Evolutionary conservation across 2,797 vertebrate genomes (phyloP), one percentile per base, ranked within the genome.

Genomic region (Crenuchus spilurus): DNA sequence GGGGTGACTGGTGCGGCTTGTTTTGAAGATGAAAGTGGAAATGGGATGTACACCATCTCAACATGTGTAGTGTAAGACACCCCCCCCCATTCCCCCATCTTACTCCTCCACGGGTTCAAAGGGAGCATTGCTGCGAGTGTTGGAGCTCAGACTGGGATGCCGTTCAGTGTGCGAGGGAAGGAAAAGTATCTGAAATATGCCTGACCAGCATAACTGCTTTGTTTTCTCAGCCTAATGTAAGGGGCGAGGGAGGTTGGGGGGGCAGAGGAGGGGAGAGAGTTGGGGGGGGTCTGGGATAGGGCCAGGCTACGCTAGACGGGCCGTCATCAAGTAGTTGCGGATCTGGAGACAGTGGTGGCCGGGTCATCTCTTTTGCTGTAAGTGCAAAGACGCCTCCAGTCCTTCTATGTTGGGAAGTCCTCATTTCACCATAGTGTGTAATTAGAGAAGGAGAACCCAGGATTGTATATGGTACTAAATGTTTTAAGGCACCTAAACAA

Each of bases 331-430:
- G 86, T 85, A 78, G 77, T 80, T 81, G 48, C 73, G 60, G 66
- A 74, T 84, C 52, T 71, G 68, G 80, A 83, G 90, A 90, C 89
- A 90, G 86, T 87, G 85, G 52, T 78, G 83, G 80, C 84, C 28
- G 72, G 80, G 81, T 82, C 82, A 71, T 84, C 67, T 4, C 84
- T 81, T 87, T 83, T 86, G 51, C 64, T 82, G 78, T 70, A 67
- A 77, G 55, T 84, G 82, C 80, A 87, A 82, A 89, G 86, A n/a
- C 82, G 75, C 76, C 76, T 86, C 88, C 87, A 90, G 88, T 87
- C 82, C 76, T 72, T 89, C 85, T 85, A 82, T 88, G 82, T 72
- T 71, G 76, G 76, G 68, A 66, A 76, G 61, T 10, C 16, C 28
- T 51, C 2, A n/a, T 28, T 30, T 64, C 14, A 3, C 10, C 39